Evolutionary conservation across 2,797 vertebrate species (phyloP), one percentile per base, ranked within the genome.

Genomic region (Neostethus bicornis): DNA sequence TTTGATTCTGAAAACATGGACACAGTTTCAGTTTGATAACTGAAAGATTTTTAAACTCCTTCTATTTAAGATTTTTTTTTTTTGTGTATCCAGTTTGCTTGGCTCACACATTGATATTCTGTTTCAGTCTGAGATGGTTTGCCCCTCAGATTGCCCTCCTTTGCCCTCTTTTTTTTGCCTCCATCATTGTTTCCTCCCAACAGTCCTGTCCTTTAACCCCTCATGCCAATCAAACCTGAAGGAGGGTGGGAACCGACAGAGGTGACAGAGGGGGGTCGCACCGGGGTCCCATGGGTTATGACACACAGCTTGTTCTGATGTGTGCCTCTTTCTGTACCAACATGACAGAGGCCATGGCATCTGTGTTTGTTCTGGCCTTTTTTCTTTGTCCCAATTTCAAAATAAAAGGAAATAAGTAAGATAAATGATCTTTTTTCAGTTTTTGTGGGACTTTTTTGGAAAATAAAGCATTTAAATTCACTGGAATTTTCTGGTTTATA

Each of bases 151-250:
- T 56, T 75, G 61, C 42, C 72, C 53, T 44, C 29, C 48, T 57
- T 29, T 45, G 61, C 43, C 23, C 4, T 66, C 25, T 39, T 43
- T 42, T 55, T 56, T 42, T 55, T 56, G 47, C 26, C 52, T 54
- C 67, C n/a, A 35, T 71, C 66, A 28, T 71, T 83, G 70, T 78
- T 67, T 74, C 20, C 62, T 47, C 51, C 47, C 59, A 70, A 50
- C 53, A 48, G 31, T 14, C 9, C 9, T 34, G 77, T 42, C 67
- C 76, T 84, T 75, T 81, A 79, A 80, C 80, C 80, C 19, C 11
- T 3, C 35, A 75, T 84, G 81, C 52, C 83, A 87, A 63, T 87
- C 81, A 77, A 42, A 46, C 21, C 1, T 17, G 23, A 61, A 25
- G 45, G 14, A 37, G 53, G 49, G 35, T 54, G 49, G 51, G 32